Evolutionary conservation across 2,888 invertebrate species (phyloP), one percentile per base, ranked within the genome.

Genomic region (Adineta ricciae): DNA sequence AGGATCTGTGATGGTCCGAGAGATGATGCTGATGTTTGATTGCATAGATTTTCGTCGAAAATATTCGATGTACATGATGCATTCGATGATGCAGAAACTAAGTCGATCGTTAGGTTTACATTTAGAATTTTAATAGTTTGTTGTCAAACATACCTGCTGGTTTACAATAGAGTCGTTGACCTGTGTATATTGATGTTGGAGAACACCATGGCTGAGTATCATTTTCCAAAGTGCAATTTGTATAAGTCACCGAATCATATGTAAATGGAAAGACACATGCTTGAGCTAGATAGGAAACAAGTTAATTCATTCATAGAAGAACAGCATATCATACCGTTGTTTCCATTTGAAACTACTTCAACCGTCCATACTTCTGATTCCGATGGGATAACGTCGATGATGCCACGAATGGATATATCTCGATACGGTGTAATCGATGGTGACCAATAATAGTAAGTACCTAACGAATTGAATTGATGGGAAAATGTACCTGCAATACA

Each of bases 371-470:
- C n/a, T 8, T 41, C 24, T 41, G 38, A n/a, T 78, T 41, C 36
- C n/a, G 78, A 52, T 27, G 73, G 84, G 2, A 54, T 27, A 7
- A 85, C 85, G 24, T 38, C 52, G 38, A 85, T 50, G 16, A 84
- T 49, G n/a, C 85, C 85, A 16, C 73, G 49, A 11, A 85, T n/a
- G 32, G 27, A 7, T 9, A 32, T 7, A 82, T n/a, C n/a, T 36
- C 38, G 8, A 64, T 49, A n/a, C 11, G 27, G 27, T 85, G 46
- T 78, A 52, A 85, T 27, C 8, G 19, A n/a, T 38, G 73, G 41
- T 21, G 85, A 84, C 84, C 84, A 85, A 27, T 85, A 85, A 82
- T 85, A 85, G 32, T 56, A 85, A 11, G 82, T 85, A n/a, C 85
- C 85, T 0, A 82, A 32, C 21, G 41, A 84, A 9, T 52, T 32